Evolutionary conservation across 2,113 vertebrate species (phyloP).

Genomic region (Tupaia chinensis): DNA sequence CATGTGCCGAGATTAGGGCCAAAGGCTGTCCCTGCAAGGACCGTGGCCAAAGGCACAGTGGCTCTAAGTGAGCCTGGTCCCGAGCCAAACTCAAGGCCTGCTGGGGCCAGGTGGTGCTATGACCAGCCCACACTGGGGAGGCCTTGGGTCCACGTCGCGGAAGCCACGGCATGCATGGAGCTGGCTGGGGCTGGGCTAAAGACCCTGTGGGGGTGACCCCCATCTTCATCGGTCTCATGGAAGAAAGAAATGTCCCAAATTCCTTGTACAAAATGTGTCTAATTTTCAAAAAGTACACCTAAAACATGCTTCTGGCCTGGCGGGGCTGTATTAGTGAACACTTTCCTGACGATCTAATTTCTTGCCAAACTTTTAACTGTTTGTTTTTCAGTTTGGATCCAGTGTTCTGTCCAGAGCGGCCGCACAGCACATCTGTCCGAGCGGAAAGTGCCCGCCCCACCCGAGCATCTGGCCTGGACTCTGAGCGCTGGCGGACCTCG

Average conservation of each 20-base stretch:
- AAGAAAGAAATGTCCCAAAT: background rate
- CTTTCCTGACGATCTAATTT: background rate
- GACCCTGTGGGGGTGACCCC: background rate
- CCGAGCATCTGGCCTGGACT: rapidly evolving
- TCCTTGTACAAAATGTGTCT: background rate
- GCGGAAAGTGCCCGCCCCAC: rapidly evolving
- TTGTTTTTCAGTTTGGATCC: background rate
- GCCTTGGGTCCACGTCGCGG: too few species aligned
- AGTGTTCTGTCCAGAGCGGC: background rate
- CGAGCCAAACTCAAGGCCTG: too few species aligned
- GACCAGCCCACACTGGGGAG: too few species aligned
- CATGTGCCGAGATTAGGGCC: too few species aligned
- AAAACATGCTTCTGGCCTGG: background rate
- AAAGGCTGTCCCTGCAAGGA: too few species aligned
- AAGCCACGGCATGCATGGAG: too few species aligned
- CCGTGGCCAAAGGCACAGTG: too few species aligned
- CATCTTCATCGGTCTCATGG: too few species aligned
- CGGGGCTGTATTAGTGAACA: rapidly evolving
- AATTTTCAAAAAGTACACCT: background rate
- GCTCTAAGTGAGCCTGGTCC: too few species aligned
- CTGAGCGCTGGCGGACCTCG: rapidly evolving
- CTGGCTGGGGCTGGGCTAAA: too few species aligned
- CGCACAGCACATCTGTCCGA: rapidly evolving
- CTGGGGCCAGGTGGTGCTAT: too few species aligned
- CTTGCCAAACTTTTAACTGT: background rate